These are phyloP conservation scores for Halocaridina rubra DNA, from an alignment of 2,888 invertebrate species.

Conservation along the genomic window DNA sequence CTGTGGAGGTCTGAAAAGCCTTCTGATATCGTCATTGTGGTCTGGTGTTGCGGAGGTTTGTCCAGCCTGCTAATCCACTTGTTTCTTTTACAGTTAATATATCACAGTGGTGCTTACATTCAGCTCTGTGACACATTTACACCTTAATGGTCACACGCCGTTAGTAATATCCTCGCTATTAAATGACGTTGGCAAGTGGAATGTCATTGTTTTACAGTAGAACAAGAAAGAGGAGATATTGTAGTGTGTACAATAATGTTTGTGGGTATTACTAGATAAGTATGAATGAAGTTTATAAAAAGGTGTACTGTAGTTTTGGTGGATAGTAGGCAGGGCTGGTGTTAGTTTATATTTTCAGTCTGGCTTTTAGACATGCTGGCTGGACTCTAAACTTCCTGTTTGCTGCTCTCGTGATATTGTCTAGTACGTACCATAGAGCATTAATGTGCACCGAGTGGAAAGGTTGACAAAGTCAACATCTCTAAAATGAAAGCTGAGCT, in stretches of 20 bases:
- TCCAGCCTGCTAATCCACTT: conserved; percentile 23
- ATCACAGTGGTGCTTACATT: conserved; percentile 39
- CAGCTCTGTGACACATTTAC: no score
- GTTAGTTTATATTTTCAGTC: conserved; percentile 47
- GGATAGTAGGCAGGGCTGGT: conserved; percentile 38
- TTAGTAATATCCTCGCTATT: no score
- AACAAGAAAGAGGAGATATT: no score
- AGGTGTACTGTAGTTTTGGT: conserved; percentile 12
- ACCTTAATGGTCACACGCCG: no score
- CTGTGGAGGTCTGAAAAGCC: conserved; percentile 42
- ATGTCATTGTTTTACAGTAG: no score
- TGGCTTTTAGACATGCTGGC: conserved; percentile 50
- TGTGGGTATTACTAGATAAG: no score
- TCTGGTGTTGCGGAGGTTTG: conserved; percentile 55
- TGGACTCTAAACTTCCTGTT: conserved; percentile 56
- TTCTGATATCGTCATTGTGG: conserved; percentile 50
- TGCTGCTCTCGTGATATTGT: conserved; percentile 59
- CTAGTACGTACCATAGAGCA: conserved; percentile 49
- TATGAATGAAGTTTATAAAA: no score
- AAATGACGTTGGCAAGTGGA: no score
- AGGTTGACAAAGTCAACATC: conserved; percentile 46
- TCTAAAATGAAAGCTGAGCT: conserved; percentile 59
- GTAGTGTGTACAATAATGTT: no score
- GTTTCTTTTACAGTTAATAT: conserved; percentile 21
- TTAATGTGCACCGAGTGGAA: conserved; percentile 50